Evolutionary conservation across 2,888 invertebrate species (phyloP).

Genomic region (Anaspis maculata): DNA sequence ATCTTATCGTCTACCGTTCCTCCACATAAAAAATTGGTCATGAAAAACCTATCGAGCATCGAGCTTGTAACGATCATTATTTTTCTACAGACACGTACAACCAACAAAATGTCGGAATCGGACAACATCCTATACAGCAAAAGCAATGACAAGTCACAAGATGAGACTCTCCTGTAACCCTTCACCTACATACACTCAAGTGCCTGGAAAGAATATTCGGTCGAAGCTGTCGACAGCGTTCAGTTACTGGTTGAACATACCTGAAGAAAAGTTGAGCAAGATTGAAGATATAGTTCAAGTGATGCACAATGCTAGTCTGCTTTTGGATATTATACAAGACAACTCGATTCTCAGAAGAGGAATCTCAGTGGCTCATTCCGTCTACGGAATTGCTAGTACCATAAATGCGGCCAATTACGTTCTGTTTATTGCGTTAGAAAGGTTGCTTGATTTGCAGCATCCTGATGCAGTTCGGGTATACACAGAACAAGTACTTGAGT

Average conservation of each 20-base stretch:
- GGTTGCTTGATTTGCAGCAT: constrained; percentile 72
- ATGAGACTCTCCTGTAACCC: constrained; percentile 78
- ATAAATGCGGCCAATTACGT: constrained; percentile 96
- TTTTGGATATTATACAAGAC: constrained; percentile 98
- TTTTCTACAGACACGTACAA: no score
- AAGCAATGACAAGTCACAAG: constrained; percentile 26
- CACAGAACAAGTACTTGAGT: constrained; percentile 83
- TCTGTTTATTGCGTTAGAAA: constrained; percentile 83
- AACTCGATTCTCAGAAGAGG: constrained; percentile 87
- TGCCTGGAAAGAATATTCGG: constrained; percentile 89
- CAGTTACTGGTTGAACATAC: constrained; percentile 91
- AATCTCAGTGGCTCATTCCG: constrained; percentile 94
- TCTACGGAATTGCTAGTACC: constrained; percentile 91
- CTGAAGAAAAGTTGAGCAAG: constrained; percentile 68
- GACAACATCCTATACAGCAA: constrained; percentile 23
- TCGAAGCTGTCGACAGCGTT: constrained; percentile 83
- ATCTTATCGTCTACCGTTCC: no score
- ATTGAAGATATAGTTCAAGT: constrained; percentile 91
- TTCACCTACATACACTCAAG: constrained; percentile 87
- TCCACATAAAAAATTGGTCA: no score
- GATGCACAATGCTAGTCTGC: constrained; percentile 91
- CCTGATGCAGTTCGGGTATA: constrained; percentile 76
- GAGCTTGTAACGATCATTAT: no score
- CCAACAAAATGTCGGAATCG: no score
- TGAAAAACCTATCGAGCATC: no score